Evolutionary conservation across 2,113 vertebrate genomes (phyloP), one percentile per base, ranked within the genome.

Genomic region (Ibidorhyncha struthersii): DNA sequence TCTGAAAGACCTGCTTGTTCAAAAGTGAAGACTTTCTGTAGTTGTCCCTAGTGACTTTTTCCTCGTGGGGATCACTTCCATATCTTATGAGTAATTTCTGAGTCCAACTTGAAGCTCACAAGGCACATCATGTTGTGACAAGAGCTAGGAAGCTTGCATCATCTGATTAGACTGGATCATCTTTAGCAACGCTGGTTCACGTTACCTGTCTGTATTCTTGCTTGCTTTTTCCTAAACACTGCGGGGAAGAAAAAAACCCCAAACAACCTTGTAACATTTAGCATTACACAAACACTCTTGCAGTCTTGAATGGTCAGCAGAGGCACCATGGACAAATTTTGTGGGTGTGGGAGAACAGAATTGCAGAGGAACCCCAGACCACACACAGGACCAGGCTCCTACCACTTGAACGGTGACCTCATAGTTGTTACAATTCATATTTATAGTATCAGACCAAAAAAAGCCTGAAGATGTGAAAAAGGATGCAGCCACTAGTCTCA

Each of bases 61-160:
- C 62, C 89, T 92, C 34, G 53, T 71, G 67, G 45, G 71, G 19
- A 56, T 94, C 13, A 62, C 89, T 96, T 97, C 52, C 67, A 38
- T 90, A 83, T 58, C 14, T 90, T 82, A 56, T 29, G 58, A 3
- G 6, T 63, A 86, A 50, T 91, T 92, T n/a, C 76, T 84, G 71
- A 94, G 88, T 86, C 67, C 50, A 53, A 1, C 76, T 90, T 0
- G 0, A 67, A 77, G 59, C 93, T 87, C 59, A 38, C 76, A 76
- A 89, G 86, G 66, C 36, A n/a, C 62, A 66, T 80, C 45, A 1
- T 86, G 89, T 90, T 17, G 1, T 91, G 83, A 89, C 72, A 95
- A 83, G 88, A 92, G 80, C 69, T 52, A 15, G 67, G 76, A 82
- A 61, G 36, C 72, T 77, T 83, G 82, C 72, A 32, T 96, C 72